Percentiles rank a stretch among this genome's conserved stretches.
Conservation (phyloP, 2,797 vertebrate genomes). For the Clarias laeviceps region DNA sequence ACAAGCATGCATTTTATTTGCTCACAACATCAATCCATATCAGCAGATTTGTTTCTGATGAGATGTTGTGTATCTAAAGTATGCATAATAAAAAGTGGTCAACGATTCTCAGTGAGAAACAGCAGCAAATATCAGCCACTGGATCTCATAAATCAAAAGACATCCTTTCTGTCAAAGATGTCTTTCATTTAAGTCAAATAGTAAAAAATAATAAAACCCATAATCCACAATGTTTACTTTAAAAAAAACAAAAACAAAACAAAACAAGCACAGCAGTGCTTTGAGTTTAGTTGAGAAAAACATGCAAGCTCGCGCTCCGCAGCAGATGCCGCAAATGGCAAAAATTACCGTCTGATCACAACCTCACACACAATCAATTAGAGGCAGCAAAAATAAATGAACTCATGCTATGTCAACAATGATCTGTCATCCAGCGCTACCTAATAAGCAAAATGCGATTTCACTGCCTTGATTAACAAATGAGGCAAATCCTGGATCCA, state of each 20-base stretch:
- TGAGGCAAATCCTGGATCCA: slow-evolving; percentile 49
- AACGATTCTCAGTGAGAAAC: neutral
- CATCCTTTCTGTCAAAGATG: neutral
- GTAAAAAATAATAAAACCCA: slow-evolving; percentile 12
- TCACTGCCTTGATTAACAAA: slow-evolving; percentile 70
- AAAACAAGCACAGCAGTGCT: slow-evolving; percentile 33
- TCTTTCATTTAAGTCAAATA: slow-evolving; percentile 8
- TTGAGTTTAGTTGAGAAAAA: slow-evolving; percentile 34
- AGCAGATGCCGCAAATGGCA: slow-evolving; percentile 71
- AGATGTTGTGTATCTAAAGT: neutral
- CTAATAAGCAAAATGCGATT: slow-evolving; percentile 74
- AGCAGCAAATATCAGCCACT: neutral
- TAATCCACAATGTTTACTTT: slow-evolving; percentile 13
- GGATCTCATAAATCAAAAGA: slow-evolving; percentile 15
- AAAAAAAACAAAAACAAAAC: neutral
- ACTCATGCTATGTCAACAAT: slow-evolving; percentile 72
- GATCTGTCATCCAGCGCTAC: slow-evolving; percentile 64
- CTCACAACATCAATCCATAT: slow-evolving; percentile 59
- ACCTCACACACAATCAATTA: slow-evolving; percentile 73
- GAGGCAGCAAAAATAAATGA: slow-evolving; percentile 75
- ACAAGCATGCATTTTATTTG: slow-evolving; percentile 68
- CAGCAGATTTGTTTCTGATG: slow-evolving; percentile 9
- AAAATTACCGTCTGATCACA: slow-evolving; percentile 74
- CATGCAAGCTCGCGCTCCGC: slow-evolving; percentile 69
- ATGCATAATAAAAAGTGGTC: neutral